Conservation (phyloP, 2,113 vertebrate species). For the Malurus alboscapulatus region DNA sequence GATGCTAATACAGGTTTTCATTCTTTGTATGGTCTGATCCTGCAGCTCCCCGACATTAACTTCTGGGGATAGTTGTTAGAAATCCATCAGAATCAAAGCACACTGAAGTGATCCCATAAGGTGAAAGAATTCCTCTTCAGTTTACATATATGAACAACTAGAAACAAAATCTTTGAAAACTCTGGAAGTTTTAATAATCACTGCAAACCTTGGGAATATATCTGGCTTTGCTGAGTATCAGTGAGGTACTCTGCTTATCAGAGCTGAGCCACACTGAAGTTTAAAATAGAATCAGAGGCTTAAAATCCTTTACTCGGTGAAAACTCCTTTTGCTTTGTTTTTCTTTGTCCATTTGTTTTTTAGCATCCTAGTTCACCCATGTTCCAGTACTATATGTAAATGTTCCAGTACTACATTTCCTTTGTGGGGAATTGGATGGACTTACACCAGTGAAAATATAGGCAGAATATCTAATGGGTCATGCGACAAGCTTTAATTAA, state of each 20-base stretch:
- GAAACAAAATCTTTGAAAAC: not conserved
- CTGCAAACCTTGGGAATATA: not conserved
- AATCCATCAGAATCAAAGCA: accelerated
- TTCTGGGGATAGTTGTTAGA: not conserved
- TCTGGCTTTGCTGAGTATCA: not conserved
- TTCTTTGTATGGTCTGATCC: not conserved
- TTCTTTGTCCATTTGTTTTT: not conserved
- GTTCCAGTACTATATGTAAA: too few species aligned
- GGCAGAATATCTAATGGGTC: not conserved
- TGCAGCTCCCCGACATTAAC: not conserved
- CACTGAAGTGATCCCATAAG: not conserved
- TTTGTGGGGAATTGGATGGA: not conserved
- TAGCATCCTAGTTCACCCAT: not conserved
- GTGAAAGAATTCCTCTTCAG: not conserved
- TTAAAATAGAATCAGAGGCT: not conserved
- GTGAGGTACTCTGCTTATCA: not conserved
- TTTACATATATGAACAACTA: not conserved
- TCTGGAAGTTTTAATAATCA: not conserved
- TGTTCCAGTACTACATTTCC: not conserved
- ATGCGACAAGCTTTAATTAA: conserved; percentile 26
- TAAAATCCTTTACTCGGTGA: not conserved
- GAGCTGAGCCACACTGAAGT: accelerated
- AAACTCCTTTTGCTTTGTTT: not conserved
- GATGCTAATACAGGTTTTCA: not conserved
- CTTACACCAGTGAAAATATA: not conserved